These are phyloP conservation scores for Agapetus fuscipes DNA, from an alignment of 2,888 invertebrate genomes.

Conservation along the genomic window DNA sequence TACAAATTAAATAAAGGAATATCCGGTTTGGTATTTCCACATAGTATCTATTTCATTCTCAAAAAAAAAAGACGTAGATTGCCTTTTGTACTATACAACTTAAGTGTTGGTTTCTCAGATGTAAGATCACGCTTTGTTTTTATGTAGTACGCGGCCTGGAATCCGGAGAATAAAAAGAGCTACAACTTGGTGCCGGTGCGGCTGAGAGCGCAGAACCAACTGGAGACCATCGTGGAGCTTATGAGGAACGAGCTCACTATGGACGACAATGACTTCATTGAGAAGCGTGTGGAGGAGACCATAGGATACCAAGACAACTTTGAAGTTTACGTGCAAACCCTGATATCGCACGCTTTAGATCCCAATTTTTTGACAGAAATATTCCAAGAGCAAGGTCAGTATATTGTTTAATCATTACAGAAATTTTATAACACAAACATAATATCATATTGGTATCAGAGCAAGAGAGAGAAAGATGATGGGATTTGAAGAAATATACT, in stretches of 20 bases:
- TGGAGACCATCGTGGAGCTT: slow-evolving; percentile 73
- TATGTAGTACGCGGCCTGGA: slow-evolving; percentile 81
- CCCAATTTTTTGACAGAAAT: slow-evolving; percentile 84
- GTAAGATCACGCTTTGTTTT: too few relatives aligned
- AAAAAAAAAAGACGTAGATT: too few relatives aligned
- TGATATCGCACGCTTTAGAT: slow-evolving; percentile 83
- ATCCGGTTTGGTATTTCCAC: too few relatives aligned
- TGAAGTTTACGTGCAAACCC: slow-evolving; percentile 84
- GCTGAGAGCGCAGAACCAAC: slow-evolving; percentile 62
- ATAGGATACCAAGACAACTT: slow-evolving; percentile 77
- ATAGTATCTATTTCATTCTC: too few relatives aligned
- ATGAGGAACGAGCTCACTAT: slow-evolving; percentile 57
- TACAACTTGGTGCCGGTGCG: slow-evolving; percentile 73
- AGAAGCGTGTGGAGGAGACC: slow-evolving; percentile 65
- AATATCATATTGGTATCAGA: too few relatives aligned
- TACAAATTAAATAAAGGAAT: too few relatives aligned
- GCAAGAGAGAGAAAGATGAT: too few relatives aligned
- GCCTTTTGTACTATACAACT: too few relatives aligned
- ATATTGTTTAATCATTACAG: background rate
- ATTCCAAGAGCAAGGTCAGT: slow-evolving; percentile 75
- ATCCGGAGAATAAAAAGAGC: slow-evolving; percentile 68
- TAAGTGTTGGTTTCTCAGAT: too few relatives aligned
- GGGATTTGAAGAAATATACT: too few relatives aligned
- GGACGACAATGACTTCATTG: slow-evolving; percentile 61
- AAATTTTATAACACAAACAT: too few relatives aligned